A percentile compares a stretch with the other conserved stretches of the same genome.
phyloP scores from a whole-genome alignment of 1,140 invertebrate genomes.

The Nasonia giraulti region DNA sequence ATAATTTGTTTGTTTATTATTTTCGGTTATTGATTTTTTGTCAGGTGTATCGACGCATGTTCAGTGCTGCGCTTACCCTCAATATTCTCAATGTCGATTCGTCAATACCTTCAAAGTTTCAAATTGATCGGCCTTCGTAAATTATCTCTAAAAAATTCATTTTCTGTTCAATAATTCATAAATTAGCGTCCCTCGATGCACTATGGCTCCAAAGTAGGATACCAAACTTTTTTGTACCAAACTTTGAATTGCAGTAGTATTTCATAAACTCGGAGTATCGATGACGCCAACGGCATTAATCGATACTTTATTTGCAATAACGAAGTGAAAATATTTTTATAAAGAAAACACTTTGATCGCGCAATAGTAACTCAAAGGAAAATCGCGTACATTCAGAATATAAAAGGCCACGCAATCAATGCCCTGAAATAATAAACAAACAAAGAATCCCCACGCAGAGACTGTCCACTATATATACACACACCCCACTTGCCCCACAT shows the following conservation, averaged over 20 bases:
- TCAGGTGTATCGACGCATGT: neutral
- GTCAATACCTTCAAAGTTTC: too few relatives aligned
- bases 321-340: too few relatives aligned
- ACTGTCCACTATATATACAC: neutral
- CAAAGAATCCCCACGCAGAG: neutral
- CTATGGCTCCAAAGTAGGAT: neutral
- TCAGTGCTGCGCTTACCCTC: too few relatives aligned
- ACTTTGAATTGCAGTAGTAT: neutral
- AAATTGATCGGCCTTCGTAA: neutral
- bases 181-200: neutral
- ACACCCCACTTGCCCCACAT: neutral
- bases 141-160: neutral
- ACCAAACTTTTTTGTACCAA: neutral
- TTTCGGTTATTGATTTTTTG: neutral
- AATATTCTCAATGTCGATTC: too few relatives aligned
- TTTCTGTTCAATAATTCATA: neutral
- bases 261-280: neutral
- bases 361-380: too few relatives aligned
- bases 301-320: too few relatives aligned
- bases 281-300: neutral
- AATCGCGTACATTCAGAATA: neutral
- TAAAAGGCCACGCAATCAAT: neutral
- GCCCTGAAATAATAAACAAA: neutral
- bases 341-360: too few relatives aligned
- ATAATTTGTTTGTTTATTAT: slow-evolving; percentile 9